phyloP scores from a whole-genome alignment of 2,797 vertebrate species.

The Carcharodon carcharias region DNA sequence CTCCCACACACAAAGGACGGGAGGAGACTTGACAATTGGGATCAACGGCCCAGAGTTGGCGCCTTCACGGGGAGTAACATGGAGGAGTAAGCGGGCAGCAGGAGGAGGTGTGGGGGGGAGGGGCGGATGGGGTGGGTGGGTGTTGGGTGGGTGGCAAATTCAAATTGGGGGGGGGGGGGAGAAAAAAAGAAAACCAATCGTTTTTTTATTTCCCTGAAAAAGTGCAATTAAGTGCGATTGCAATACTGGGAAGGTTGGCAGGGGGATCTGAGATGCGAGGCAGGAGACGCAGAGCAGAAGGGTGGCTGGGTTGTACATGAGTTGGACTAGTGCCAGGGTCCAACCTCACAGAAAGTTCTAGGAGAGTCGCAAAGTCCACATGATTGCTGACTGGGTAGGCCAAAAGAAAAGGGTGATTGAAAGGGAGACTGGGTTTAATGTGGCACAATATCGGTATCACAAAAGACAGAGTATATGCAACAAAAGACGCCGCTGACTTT shows the following conservation, averaged over 20 bases:
- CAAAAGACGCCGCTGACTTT: slow-evolving; percentile 27
- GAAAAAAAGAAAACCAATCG: not conserved
- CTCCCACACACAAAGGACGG: not conserved
- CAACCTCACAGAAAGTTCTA: not conserved
- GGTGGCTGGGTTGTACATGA: not conserved
- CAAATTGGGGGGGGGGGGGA: too few relatives aligned
- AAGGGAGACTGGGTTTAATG: slow-evolving; percentile 10
- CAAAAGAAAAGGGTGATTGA: slow-evolving; percentile 11
- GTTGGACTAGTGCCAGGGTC: not conserved
- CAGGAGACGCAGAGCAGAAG: not conserved
- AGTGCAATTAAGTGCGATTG: not conserved
- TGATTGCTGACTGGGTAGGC: not conserved
- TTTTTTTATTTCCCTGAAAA: not conserved
- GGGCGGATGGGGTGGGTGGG: not conserved
- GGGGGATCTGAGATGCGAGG: not conserved
- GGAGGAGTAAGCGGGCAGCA: not conserved
- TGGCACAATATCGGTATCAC: not conserved
- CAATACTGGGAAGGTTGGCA: not conserved
- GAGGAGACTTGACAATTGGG: not conserved
- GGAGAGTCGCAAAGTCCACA: slow-evolving; percentile 3
- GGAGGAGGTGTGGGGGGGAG: not conserved
- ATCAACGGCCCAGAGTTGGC: not conserved
- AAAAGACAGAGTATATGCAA: not conserved
- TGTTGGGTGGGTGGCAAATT: too few relatives aligned
- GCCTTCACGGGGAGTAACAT: not conserved